Percentiles rank a stretch among this genome's conserved stretches.
These are phyloP conservation scores for Barypeithes pellucidus DNA, from an alignment of 2,888 invertebrate genomes.

Conservation along the genomic window DNA sequence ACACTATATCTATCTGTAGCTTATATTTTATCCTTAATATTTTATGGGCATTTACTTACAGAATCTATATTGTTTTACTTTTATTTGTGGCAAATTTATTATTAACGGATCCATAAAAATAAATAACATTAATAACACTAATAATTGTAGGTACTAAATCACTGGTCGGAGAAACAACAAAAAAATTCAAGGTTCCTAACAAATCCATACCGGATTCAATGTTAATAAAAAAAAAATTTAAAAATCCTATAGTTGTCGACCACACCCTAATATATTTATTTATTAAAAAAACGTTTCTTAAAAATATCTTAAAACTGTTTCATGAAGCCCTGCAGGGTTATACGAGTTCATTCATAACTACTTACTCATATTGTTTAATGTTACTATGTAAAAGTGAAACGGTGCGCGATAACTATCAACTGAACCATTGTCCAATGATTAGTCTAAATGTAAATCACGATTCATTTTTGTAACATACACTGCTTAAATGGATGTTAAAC, in stretches of 20 bases:
- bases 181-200: constrained; percentile 24
- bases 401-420: constrained; percentile 15
- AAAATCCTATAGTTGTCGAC: background rate
- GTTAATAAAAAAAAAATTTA: background rate
- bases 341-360: constrained; percentile 13
- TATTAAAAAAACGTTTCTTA: background rate
- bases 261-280: constrained; percentile 1
- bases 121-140: background rate
- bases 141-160: background rate
- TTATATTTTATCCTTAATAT: too few species aligned
- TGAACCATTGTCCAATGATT: constrained; percentile 18
- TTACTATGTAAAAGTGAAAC: constrained; percentile 13
- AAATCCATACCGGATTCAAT: constrained; percentile 8
- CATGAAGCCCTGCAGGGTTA: background rate
- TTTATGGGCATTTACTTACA: too few species aligned
- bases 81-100: background rate
- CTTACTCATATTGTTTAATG: constrained; percentile 14
- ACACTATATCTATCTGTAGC: too few species aligned
- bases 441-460: constrained; percentile 7
- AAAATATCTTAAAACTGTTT: background rate
- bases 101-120: background rate
- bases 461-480: background rate
- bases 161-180: constrained; percentile 14
- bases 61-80: background rate
- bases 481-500: background rate